phyloP scores from a whole-genome alignment of 2,797 vertebrate species.

The Myripristis jacobus region DNA sequence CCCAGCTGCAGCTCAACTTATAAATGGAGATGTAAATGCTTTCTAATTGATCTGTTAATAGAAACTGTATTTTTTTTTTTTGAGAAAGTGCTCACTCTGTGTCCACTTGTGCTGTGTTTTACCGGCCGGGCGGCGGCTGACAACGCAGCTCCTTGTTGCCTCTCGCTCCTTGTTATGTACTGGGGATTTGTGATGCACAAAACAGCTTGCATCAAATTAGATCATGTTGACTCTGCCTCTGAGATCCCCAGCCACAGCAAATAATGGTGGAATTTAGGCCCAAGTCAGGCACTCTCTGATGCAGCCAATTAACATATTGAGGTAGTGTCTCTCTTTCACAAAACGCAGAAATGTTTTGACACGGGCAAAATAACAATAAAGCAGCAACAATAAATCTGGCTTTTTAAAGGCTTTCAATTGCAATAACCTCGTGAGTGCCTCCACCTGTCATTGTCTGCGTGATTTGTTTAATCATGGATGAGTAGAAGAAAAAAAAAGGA shows the following conservation, averaged over 20 bases:
- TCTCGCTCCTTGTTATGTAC: too few relatives aligned
- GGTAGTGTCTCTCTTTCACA: not conserved
- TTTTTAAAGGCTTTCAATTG: too few relatives aligned
- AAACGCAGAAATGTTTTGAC: conserved; percentile 5
- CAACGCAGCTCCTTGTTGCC: too few relatives aligned
- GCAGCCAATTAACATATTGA: conserved; percentile 25
- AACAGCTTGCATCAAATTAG: conserved; percentile 44
- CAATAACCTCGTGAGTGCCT: too few relatives aligned
- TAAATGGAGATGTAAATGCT: not conserved
- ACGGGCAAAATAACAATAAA: too few relatives aligned
- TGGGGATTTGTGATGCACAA: conserved; percentile 33
- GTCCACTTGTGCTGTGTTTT: not conserved
- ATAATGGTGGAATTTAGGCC: conserved; percentile 43
- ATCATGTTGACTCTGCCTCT: conserved; percentile 35
- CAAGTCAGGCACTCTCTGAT: conserved; percentile 45
- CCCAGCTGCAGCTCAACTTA: not conserved
- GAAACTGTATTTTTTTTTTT: not conserved
- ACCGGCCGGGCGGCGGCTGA: not conserved
- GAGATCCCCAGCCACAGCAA: conserved; percentile 15
- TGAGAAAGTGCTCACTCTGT: not conserved
- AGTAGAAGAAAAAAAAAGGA: too few relatives aligned
- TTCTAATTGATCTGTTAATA: not conserved
- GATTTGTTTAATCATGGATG: too few relatives aligned
- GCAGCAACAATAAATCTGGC: too few relatives aligned
- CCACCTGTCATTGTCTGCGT: too few relatives aligned